These are phyloP conservation scores for Bujurquina vittata DNA, from an alignment of 2,113 vertebrate species.

Conservation along the genomic window DNA sequence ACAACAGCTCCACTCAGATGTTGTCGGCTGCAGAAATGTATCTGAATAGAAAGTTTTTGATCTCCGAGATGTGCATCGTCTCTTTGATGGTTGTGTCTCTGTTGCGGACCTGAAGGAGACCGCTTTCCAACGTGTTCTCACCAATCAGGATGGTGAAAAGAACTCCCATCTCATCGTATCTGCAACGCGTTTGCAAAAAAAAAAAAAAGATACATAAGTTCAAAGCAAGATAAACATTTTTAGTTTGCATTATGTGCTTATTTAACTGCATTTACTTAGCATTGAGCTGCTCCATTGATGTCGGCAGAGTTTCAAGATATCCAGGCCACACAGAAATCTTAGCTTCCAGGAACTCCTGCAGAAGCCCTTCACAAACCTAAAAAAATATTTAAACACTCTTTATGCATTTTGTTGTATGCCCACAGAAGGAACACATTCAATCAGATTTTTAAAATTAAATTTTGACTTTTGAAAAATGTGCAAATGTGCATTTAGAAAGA, in stretches of 20 bases:
- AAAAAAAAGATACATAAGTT: neutral
- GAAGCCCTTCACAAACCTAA: slow-evolving; percentile 90
- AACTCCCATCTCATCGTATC: slow-evolving; percentile 97
- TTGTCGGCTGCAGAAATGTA: slow-evolving; percentile 85
- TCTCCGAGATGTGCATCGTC: slow-evolving; percentile 92
- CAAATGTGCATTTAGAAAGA: neutral
- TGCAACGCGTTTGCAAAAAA: slow-evolving; percentile 55
- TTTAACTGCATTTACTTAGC: slow-evolving; percentile 80
- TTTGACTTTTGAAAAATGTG: neutral
- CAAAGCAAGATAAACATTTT: neutral
- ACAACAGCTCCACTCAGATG: slow-evolving; percentile 45
- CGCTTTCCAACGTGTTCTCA: slow-evolving; percentile 89
- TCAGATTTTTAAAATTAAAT: neutral
- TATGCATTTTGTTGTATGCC: neutral
- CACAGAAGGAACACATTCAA: neutral
- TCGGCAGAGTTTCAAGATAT: slow-evolving; percentile 85
- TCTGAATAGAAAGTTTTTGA: slow-evolving; percentile 86
- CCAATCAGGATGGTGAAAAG: slow-evolving; percentile 88
- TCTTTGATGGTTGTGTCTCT: slow-evolving; percentile 94
- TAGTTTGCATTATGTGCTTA: neutral
- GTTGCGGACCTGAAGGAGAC: slow-evolving; percentile 89
- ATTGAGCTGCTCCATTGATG: slow-evolving; percentile 87
- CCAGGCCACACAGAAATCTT: slow-evolving; percentile 92
- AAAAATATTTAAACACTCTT: neutral
- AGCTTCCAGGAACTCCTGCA: slow-evolving; percentile 85